Percentiles rank a stretch among this genome's conserved stretches.
These are phyloP conservation scores for Porites lobata DNA, from an alignment of 92 coral and sea anemone species.

Conservation along the genomic window DNA sequence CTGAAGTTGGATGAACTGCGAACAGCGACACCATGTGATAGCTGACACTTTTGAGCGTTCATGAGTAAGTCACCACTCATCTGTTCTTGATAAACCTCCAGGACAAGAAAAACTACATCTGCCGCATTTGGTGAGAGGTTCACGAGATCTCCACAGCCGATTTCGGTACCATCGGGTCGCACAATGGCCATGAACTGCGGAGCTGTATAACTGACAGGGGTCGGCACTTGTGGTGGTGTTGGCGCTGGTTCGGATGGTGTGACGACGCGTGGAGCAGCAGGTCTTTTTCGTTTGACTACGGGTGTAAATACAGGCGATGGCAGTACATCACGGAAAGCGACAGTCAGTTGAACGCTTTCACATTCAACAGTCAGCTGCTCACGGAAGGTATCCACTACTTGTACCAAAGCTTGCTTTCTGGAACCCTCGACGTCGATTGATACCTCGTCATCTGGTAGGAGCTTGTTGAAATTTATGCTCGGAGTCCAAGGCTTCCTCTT, in stretches of 20 bases:
- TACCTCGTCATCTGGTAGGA: too few relatives aligned
- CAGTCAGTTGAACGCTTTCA: not conserved
- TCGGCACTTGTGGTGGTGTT: not conserved
- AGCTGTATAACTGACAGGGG: not conserved
- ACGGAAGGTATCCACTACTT: too few relatives aligned
- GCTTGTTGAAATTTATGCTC: too few relatives aligned
- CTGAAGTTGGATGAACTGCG: slow-evolving; percentile 3
- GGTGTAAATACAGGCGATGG: not conserved
- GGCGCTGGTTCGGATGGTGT: not conserved
- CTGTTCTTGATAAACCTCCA: not conserved
- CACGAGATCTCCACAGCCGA: slow-evolving; percentile 15
- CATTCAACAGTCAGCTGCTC: not conserved
- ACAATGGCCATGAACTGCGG: slow-evolving; percentile 6
- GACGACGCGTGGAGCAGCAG: not conserved
- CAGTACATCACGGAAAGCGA: not conserved
- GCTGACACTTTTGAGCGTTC: slow-evolving; percentile 14
- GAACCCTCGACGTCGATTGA: too few relatives aligned
- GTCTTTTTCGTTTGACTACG: not conserved
- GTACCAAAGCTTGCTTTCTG: too few relatives aligned
- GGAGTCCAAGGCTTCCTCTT: too few relatives aligned
- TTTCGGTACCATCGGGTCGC: not conserved
- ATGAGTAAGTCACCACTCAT: not conserved
- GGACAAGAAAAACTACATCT: slow-evolving; percentile 9
- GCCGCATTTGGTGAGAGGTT: not conserved
- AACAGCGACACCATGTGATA: slow-evolving; percentile 20